Evolutionary conservation across 2,113 vertebrate species (phyloP).

Genomic region (Microtus ochrogaster): DNA sequence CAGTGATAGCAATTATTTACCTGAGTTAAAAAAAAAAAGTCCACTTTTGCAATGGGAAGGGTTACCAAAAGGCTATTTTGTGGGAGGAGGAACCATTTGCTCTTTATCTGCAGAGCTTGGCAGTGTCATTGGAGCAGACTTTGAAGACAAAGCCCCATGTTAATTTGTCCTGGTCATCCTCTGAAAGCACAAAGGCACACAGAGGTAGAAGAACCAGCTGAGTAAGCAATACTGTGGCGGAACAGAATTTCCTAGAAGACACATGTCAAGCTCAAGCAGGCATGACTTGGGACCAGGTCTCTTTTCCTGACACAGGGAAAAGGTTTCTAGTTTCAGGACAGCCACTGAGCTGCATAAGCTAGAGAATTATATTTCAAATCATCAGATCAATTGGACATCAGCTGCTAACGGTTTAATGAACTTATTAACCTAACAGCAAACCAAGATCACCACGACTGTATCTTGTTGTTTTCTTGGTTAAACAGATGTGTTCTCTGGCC

Average conservation of each 20-base stretch:
- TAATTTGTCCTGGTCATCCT: not conserved
- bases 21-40: not conserved
- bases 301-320: not conserved
- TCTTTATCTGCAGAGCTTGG: not conserved
- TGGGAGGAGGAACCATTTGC: not conserved
- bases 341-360: not conserved
- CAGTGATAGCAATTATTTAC: not conserved
- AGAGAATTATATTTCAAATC: slow-evolving; percentile 24
- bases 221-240: not conserved
- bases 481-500: not conserved
- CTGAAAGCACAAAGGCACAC: not conserved
- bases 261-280: not conserved
- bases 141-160: not conserved
- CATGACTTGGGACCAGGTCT: not conserved
- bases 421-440: slow-evolving; percentile 13
- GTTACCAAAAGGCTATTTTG: not conserved
- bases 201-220: not conserved
- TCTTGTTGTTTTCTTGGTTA: not conserved
- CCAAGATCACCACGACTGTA: not conserved
- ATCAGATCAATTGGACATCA: not conserved
- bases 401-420: not conserved
- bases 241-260: not conserved
- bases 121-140: not conserved
- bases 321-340: not conserved
- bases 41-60: not conserved